Evolutionary conservation across 2,888 invertebrate genomes (phyloP), one percentile per base, ranked within the genome.

Genomic region (Macrostomum cliftonense): DNA sequence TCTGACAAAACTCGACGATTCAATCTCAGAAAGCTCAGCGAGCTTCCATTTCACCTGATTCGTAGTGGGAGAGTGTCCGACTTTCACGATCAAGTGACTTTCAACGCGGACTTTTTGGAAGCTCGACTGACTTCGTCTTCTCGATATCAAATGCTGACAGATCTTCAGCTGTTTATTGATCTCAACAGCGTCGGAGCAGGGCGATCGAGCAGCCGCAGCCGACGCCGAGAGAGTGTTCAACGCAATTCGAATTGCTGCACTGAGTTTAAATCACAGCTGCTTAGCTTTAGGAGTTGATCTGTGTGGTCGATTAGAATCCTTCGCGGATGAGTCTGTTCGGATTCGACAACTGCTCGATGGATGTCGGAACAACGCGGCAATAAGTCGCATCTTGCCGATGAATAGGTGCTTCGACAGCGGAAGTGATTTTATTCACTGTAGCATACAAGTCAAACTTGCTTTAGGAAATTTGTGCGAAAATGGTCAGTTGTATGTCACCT

Each of bases 1-100:
- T 44, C 17, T 62, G 46, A 28, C 5, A 45, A n/a, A 20, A 44
- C 28, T 51, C 81, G 82, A 47, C 77, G 91, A 67, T 64, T 57
- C 57, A 66, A 67, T 51, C 54, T 55, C 19, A 47, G 65, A n/a
- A 67, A 65, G 52, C 53, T 67, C 54, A 57, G 56, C 28, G 62
- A 64, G 47, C 54, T 67, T 42, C 64, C 65, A 1, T 61, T 55
- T 47, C 58, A 62, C 46, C 54, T 66, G 39, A 45, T 56, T 13
- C 20, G 9, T 9, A 14, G 40, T 7, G 46, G 46, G n/a, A 39
- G 46, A 14, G 4, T 46, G 13, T 17, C 39, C 13, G 46, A 46
- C 16, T 46, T 46, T 12, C 44, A 46, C 43, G 5, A 14, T 5
- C 13, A 46, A 2, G 19, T 46, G 16, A 20, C 45, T 4, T 46